phyloP scores from a whole-genome alignment of 2,797 vertebrate species.

The Neosalanx taihuensis region DNA sequence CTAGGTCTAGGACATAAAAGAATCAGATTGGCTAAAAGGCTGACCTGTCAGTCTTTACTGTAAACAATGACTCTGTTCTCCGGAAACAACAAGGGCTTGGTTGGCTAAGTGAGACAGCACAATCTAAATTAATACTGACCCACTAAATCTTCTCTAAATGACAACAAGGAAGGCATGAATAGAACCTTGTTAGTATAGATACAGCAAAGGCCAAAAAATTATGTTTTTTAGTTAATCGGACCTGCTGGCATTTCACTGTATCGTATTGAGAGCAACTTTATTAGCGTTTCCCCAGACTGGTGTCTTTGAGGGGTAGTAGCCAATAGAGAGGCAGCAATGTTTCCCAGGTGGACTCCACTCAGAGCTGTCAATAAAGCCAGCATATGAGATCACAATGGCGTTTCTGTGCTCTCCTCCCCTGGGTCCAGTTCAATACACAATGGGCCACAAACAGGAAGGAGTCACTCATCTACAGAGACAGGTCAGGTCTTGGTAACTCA shows the following conservation, averaged over 20 bases:
- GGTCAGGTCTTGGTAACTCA: background rate
- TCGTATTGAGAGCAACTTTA: slow-evolving; percentile 44
- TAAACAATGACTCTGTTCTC: slow-evolving; percentile 45
- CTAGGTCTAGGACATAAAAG: slow-evolving; percentile 29
- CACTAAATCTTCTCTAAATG: slow-evolving; percentile 39
- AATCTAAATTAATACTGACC: slow-evolving; percentile 45
- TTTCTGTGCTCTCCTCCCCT: background rate
- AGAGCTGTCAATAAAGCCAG: slow-evolving; percentile 8
- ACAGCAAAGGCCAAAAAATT: slow-evolving; percentile 30
- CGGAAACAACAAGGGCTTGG: slow-evolving; percentile 27
- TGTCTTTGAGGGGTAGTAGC: slow-evolving; percentile 24
- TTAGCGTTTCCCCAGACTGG: slow-evolving; percentile 49
- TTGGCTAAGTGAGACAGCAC: slow-evolving; percentile 31
- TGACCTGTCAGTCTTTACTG: slow-evolving; percentile 52
- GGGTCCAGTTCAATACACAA: background rate
- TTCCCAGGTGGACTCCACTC: slow-evolving; percentile 19
- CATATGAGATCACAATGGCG: slow-evolving; percentile 33
- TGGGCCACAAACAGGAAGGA: background rate
- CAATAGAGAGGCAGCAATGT: slow-evolving; percentile 44
- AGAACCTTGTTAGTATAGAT: slow-evolving; percentile 57
- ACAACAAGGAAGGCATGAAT: slow-evolving; percentile 26
- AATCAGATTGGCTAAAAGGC: slow-evolving; percentile 53
- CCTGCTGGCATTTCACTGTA: slow-evolving; percentile 37
- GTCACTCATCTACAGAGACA: background rate
- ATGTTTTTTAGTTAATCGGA: slow-evolving; percentile 34